Percentiles rank a stretch among this genome's conserved stretches.
phyloP scores from a whole-genome alignment of 53 echinoderm and acorn worm species.

The Arbacia lixula region DNA sequence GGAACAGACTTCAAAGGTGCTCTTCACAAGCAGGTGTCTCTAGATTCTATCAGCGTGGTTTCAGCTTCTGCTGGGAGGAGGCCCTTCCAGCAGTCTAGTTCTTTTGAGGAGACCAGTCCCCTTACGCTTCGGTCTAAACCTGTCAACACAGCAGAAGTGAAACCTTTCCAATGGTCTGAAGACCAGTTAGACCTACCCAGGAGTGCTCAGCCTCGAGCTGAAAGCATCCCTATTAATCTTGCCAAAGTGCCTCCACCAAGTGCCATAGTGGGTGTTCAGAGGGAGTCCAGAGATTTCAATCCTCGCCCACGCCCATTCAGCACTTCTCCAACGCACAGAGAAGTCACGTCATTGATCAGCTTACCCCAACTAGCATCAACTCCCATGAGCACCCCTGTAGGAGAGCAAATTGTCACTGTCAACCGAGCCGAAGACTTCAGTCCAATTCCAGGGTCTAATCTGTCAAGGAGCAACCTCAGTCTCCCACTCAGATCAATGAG shows the following conservation, averaged over 20 bases:
- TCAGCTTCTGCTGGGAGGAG: neutral
- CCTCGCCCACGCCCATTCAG: slow-evolving; percentile 34
- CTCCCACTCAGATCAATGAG: slow-evolving; percentile 43
- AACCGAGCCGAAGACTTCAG: too few relatives aligned
- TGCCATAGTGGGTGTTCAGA: neutral
- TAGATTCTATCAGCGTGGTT: neutral
- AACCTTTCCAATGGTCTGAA: slow-evolving; percentile 40
- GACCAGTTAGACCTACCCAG: slow-evolving; percentile 7
- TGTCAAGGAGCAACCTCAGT: slow-evolving; percentile 1
- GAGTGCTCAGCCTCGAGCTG: neutral
- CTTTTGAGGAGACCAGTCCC: slow-evolving; percentile 30
- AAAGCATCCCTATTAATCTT: neutral
- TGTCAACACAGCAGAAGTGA: slow-evolving; percentile 48
- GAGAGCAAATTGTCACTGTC: too few relatives aligned
- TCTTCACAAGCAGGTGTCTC: neutral
- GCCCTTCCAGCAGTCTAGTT: neutral
- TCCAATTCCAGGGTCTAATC: too few relatives aligned
- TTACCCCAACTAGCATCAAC: too few relatives aligned
- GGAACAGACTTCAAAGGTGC: neutral
- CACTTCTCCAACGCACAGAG: slow-evolving; percentile 1
- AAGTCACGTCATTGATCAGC: too few relatives aligned
- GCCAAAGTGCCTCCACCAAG: neutral
- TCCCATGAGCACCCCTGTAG: too few relatives aligned
- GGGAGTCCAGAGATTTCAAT: slow-evolving; percentile 40
- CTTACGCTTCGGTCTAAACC: slow-evolving; percentile 10